Percentiles rank a stretch among this genome's conserved stretches.
These are phyloP conservation scores for Reinhardtius hippoglossoides DNA, from an alignment of 2,113 vertebrate genomes.

Conservation along the genomic window DNA sequence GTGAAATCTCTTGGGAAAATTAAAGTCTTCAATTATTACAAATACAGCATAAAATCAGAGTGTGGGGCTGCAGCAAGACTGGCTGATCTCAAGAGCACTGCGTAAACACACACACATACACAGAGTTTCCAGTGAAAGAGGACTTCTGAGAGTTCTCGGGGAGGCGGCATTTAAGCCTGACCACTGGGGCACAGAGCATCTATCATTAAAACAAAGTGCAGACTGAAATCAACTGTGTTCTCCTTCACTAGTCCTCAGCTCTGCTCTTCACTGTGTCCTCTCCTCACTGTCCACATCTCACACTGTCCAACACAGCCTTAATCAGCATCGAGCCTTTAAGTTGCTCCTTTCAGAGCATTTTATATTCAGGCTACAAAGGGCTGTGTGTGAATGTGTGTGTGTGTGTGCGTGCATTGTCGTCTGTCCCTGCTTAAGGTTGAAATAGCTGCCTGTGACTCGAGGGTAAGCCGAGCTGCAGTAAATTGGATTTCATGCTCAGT, in stretches of 20 bases:
- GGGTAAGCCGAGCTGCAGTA: slow-evolving; percentile 77
- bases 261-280: slow-evolving; percentile 32
- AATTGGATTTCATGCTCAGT: slow-evolving; percentile 79
- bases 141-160: slow-evolving; percentile 64
- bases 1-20: slow-evolving; percentile 38
- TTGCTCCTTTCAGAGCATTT: slow-evolving; percentile 40
- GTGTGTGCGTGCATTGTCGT: slow-evolving; percentile 35
- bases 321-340: slow-evolving; percentile 41
- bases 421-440: slow-evolving; percentile 54
- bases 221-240: slow-evolving; percentile 62
- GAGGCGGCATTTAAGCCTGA: slow-evolving; percentile 68
- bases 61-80: slow-evolving; percentile 34
- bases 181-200: slow-evolving; percentile 70
- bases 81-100: slow-evolving; percentile 43
- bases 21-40: slow-evolving; percentile 47
- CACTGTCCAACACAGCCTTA: slow-evolving; percentile 48
- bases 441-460: slow-evolving; percentile 71
- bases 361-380: slow-evolving; percentile 54
- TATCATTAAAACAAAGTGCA: slow-evolving; percentile 78
- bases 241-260: slow-evolving; percentile 41
- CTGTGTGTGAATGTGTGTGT: slow-evolving; percentile 36
- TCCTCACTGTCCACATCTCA: slow-evolving; percentile 40
- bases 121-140: slow-evolving; percentile 42
- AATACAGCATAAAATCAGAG: slow-evolving; percentile 55
- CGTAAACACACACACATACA: not conserved